phyloP scores from a whole-genome alignment of 30 jellyfish, hydroid and myxozoan species.

The Turritopsis rubra region DNA sequence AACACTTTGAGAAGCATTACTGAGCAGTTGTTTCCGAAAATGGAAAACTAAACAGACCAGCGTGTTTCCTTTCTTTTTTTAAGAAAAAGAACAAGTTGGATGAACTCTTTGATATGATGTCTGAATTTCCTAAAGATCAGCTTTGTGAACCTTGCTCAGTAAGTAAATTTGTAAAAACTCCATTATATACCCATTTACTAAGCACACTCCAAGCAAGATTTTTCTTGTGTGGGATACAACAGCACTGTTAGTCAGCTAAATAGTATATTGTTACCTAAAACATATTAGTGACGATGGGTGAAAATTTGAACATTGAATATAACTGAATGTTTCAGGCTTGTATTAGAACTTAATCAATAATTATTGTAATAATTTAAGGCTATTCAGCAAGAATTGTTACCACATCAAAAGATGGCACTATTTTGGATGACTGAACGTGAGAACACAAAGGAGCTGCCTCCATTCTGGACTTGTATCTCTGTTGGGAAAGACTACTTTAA shows the following conservation, averaged over 20 bases:
- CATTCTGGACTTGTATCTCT: constrained; percentile 41
- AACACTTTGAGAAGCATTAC: not conserved
- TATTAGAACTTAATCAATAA: not conserved
- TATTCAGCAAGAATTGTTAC: constrained; percentile 28
- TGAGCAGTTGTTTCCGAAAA: not conserved
- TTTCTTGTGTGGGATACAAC: too few relatives aligned
- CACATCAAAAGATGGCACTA: constrained; percentile 65
- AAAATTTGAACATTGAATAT: not conserved
- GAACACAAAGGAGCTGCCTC: constrained; percentile 51
- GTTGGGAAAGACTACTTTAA: constrained; percentile 21
- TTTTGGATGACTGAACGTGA: constrained; percentile 66
- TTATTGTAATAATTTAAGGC: constrained; percentile 40
- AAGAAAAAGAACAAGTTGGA: constrained; percentile 44
- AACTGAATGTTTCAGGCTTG: not conserved
- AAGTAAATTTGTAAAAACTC: too few relatives aligned
- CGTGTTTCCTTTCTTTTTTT: not conserved
- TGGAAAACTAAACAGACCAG: not conserved
- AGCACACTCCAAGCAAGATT: too few relatives aligned
- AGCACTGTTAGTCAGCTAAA: too few relatives aligned
- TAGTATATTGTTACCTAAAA: too few relatives aligned
- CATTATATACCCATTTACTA: too few relatives aligned
- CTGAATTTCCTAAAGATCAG: constrained; percentile 35
- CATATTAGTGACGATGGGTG: not conserved
- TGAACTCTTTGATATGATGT: constrained; percentile 43
- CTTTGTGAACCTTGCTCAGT: constrained; percentile 45